Base-by-base conservation (phyloP, 2,797 vertebrate species). In the Darevskia mixta region DNA sequence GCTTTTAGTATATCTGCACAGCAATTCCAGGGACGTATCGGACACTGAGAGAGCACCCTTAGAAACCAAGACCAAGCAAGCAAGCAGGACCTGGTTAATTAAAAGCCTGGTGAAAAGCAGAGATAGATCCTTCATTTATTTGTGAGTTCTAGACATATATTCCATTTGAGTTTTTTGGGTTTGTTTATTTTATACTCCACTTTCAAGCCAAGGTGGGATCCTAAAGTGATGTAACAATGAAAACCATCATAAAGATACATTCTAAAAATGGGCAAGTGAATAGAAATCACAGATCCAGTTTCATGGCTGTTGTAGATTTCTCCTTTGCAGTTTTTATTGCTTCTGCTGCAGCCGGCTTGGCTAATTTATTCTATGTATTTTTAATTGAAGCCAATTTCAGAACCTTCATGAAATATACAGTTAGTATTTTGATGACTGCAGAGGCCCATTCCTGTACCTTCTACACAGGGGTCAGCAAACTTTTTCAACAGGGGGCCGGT, bases 11-110 rank as follows among this genome's bases (percentile, higher is more conserved):
- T 83, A 87, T 76, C 72, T 64, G 79, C 61, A 69, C 2, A 29
- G 84, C 83, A 73, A 86, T 72, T 83, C 71, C n/a, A 72, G 66
- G 85, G 79, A 71, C n/a, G 67, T 85, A 69, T 90, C 32, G 82
- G 18, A 58, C 9, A 92, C 25, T 43, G 29, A 55, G 23, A 91
- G 72, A 71, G 80, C 29, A 49, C 66, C 49, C 27, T 35, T 88
- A 75, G 78, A 79, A 81, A 85, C 9, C 5, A 27, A 61, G 5
- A 58, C 45, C 4, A 23, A 78, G 17, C 80, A 23, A 78, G 17
- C 80, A 64, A 79, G 35, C 67, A 80, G 29, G 9, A 38, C 82
- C 32, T 35, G 17, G 38, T 75, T 45, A 64, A 88, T 83, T 73
- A 85, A 72, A 35, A 55, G 49, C 49, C 49, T 55, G 13, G 10